Conservation (phyloP, 2,113 vertebrate genomes). For the Trinectes maculatus region DNA sequence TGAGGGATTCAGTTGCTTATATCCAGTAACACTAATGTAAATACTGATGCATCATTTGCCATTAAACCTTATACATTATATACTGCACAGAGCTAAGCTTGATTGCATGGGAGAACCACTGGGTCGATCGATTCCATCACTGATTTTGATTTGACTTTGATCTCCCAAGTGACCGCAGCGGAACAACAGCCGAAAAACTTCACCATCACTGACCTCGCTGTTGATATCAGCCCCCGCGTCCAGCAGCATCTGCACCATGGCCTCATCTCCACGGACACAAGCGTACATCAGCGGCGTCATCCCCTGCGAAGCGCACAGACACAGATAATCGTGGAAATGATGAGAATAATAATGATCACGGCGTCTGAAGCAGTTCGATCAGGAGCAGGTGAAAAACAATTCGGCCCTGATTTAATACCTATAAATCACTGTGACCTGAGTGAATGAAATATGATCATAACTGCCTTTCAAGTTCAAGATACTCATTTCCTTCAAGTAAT, state of each 20-base stretch:
- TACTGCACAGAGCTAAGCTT: not conserved
- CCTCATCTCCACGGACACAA: slow-evolving; percentile 96
- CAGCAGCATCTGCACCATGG: slow-evolving; percentile 99
- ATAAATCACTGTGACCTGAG: too few species aligned
- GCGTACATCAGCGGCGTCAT: slow-evolving; percentile 99
- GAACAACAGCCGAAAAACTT: slow-evolving; percentile 1
- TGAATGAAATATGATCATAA: too few species aligned
- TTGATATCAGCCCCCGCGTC: slow-evolving; percentile 98
- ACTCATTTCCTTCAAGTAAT: too few species aligned
- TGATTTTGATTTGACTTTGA: slow-evolving; percentile 15
- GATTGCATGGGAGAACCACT: not conserved
- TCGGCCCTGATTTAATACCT: too few species aligned
- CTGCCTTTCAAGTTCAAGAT: too few species aligned
- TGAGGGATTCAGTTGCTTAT: slow-evolving; percentile 21
- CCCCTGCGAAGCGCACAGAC: slow-evolving; percentile 78
- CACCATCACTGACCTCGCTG: slow-evolving; percentile 89
- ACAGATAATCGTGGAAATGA: slow-evolving; percentile 8
- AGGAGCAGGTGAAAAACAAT: too few species aligned
- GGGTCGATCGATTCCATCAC: too few species aligned
- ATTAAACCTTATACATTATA: too few species aligned
- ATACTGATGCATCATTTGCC: too few species aligned
- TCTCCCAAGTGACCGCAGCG: not conserved
- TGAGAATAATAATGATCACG: not conserved
- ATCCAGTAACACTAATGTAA: too few species aligned
- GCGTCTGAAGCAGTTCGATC: accelerated